Percentiles rank a stretch among this genome's conserved stretches.
phyloP scores from a whole-genome alignment of 2,113 vertebrate genomes.

The Carettochelys insculpta region DNA sequence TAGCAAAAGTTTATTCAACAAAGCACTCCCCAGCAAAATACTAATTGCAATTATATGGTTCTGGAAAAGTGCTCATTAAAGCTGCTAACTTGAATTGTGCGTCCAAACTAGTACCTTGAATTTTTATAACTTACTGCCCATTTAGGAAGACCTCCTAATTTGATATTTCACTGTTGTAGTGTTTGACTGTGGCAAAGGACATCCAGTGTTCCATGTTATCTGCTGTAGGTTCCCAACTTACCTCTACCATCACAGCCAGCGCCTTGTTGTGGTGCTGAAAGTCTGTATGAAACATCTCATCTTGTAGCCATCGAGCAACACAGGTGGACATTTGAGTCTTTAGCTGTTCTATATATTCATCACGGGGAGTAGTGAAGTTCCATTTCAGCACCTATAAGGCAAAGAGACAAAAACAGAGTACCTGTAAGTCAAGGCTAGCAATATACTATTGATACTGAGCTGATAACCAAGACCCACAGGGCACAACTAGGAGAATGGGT shows the following conservation, averaged over 20 bases:
- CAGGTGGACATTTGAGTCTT: constrained; percentile 95
- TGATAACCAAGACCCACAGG: background rate
- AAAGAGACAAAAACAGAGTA: background rate
- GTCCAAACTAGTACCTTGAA: background rate
- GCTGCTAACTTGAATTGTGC: background rate
- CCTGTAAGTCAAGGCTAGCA: background rate
- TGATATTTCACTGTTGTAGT: background rate
- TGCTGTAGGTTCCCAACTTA: constrained; percentile 60
- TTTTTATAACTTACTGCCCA: background rate
- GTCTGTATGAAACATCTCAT: constrained; percentile 96
- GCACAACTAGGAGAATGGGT: background rate
- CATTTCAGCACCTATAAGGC: constrained; percentile 91
- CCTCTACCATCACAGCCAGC: constrained; percentile 93
- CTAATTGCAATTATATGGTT: background rate
- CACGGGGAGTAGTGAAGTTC: constrained; percentile 96
- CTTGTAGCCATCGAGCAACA: constrained; percentile 93
- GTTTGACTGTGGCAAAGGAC: background rate
- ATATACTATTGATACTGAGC: background rate
- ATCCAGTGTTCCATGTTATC: background rate
- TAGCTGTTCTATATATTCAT: constrained; percentile 96
- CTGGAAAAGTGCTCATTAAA: background rate
- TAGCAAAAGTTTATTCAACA: background rate
- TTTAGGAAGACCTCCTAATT: background rate
- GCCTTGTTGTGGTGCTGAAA: constrained; percentile 98
- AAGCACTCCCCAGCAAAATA: background rate